Evolutionary conservation across 64 coral and sea anemone species (phyloP), one percentile per base, ranked within the genome.

Genomic region (Astreopora myriophthalma): DNA sequence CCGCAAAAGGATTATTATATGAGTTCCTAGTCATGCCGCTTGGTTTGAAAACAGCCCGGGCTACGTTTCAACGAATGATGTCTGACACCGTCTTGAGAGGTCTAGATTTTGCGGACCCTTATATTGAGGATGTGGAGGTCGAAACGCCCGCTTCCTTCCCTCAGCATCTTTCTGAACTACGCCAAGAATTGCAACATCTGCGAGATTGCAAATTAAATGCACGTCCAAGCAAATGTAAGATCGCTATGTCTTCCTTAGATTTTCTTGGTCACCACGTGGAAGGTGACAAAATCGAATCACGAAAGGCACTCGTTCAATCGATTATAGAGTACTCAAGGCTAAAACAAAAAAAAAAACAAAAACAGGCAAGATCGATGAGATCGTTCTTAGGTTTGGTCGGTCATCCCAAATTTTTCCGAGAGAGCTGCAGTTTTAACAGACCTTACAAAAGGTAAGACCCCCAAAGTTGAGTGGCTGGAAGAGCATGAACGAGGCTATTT

Each of bases 61-160:
- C 87, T 24, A 75, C 87, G 6, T 95, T 95, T 63, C 93, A 95
- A 16, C 14, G 93, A n/a, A 90, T 91, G 89, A 90, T 90, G 88
- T 14, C 34, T 17, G 25, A 42, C 19, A 61, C 7, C 0, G 48
- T 90, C 1, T 39, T 46, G 17, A 35, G 27, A 46, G 72, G 74
- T 23, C 60, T 76, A 37, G 33, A 90, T 13, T 93, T n/a, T 26
- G 62, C 62, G 7, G 62, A 65, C 8, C 19, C 62, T 26, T 65
- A n/a, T 8, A 65, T 65, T 25, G n/a, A n/a, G n/a, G n/a, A n/a
- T n/a, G n/a, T n/a, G n/a, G n/a, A n/a, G n/a, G n/a, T n/a, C n/a
- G 62, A 65, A 17, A 82, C 49, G 25, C 38, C 23, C 14, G 2
- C 48, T 29, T 31, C 44, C 1, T 82, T 82, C 78, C 12, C 78